Evolutionary conservation across 2,797 vertebrate species (phyloP), one percentile per base, ranked within the genome.

Genomic region (Coregonus ussuriensis): DNA sequence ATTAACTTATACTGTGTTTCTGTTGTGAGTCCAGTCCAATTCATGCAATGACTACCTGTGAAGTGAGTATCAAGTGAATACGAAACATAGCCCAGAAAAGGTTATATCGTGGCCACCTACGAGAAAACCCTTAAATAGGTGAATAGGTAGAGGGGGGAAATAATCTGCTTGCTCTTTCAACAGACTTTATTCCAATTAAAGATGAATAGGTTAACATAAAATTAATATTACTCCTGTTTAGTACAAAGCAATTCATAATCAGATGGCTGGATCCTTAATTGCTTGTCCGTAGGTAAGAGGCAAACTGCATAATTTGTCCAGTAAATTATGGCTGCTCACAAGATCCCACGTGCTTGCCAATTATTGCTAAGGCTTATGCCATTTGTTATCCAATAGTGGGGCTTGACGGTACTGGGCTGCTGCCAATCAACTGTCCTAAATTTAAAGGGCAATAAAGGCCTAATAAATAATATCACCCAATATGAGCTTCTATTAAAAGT

Each of bases 91-190:
- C 75, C 54, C 74, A 77, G 81, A 85, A 88, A 87, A 87, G 79
- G 85, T 88, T 89, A 0, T 25, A 66, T 56, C 4, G 16, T 56
- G 54, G 54, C 54, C 54, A 65, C 25, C 11, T 66, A 33, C 4
- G 7, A 11, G 9, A 29, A 31, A 13, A 66, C 25, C 29, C 87
- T 83, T 31, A 73, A 76, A 74, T 87, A 88, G 1, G 14, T 63
- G 74, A 82, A 78, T 70, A 75, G 75, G 74, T 37, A 31, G 37
- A 65, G 77, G 74, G 76, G 37, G 25, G 77, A 83, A 79, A 85
- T 88, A 91, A 90, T 90, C 77, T 83, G 77, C 76, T 77, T 84
- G 79, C 82, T 84, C 86, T 90, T 88, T 85, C 69, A 87, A 83
- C 41, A n/a, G 54, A 76, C 74, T 74, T 71, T 75, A 63, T 86